Evolutionary conservation across 2,797 vertebrate genomes (phyloP).

Genomic region (Pangasius larnaudii): DNA sequence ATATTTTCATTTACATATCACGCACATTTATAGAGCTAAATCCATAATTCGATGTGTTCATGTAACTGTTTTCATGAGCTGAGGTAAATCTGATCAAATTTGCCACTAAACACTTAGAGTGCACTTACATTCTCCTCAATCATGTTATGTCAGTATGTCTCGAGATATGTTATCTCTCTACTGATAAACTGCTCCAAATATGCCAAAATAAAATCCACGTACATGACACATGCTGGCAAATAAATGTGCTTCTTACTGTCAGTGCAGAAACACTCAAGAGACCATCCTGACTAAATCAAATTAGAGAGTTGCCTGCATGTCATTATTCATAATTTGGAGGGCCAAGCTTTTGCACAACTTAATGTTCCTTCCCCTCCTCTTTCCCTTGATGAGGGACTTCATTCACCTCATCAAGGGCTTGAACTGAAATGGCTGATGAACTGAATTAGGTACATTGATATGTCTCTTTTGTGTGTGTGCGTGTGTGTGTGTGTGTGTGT

Average conservation of each 20-base stretch:
- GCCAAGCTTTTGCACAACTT: conserved; percentile 11
- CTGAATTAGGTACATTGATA: neutral
- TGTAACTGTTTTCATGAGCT: neutral
- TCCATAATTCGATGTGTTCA: neutral
- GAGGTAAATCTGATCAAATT: neutral
- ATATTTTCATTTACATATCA: too few species aligned
- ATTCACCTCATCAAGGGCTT: conserved; percentile 26
- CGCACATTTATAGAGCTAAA: neutral
- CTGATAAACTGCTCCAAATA: neutral
- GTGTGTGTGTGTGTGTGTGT: too few species aligned
- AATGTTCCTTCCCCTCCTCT: conserved; percentile 14
- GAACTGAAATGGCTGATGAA: neutral
- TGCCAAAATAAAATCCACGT: neutral
- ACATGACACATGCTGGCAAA: conserved; percentile 4
- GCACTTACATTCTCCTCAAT: neutral
- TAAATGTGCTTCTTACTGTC: neutral
- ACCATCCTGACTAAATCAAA: conserved; percentile 30
- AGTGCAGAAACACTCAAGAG: neutral
- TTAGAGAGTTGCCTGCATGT: conserved; percentile 11
- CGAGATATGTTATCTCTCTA: neutral
- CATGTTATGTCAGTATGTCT: neutral
- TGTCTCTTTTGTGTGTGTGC: too few species aligned
- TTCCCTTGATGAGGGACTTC: conserved; percentile 10
- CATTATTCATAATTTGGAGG: conserved; percentile 26
- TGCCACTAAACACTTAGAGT: neutral